A percentile compares a stretch with the other conserved stretches of the same genome.
These are phyloP conservation scores for Hippocampus mohnikei DNA, from an alignment of 2,113 vertebrate genomes.

Conservation along the genomic window DNA sequence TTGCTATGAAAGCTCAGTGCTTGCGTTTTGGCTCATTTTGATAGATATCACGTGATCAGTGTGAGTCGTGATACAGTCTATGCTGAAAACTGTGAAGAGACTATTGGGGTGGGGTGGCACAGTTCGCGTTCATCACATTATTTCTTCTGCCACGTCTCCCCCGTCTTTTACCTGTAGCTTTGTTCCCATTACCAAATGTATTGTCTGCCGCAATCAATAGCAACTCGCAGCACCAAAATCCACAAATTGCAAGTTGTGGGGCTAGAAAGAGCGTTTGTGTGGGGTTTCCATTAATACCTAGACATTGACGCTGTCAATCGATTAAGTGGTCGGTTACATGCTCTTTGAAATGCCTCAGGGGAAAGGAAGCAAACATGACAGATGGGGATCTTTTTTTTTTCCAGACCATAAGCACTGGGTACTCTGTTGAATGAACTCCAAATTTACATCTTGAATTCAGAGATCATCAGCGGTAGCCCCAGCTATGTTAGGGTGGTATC, in stretches of 20 bases:
- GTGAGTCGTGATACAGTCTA: neutral
- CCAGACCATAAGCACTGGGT: constrained; percentile 33
- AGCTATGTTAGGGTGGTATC: neutral
- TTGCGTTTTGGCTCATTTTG: neutral
- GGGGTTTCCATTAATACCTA: constrained; percentile 40
- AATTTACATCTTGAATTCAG: constrained; percentile 27
- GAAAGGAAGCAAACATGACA: constrained; percentile 46
- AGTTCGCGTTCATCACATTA: constrained; percentile 42
- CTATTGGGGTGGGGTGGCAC: constrained; percentile 6
- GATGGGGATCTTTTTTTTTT: constrained; percentile 43
- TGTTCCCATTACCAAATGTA: constrained; percentile 53
- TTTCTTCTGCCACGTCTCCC: constrained; percentile 28
- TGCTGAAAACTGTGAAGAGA: neutral
- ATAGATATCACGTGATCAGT: neutral
- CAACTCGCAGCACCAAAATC: constrained; percentile 32
- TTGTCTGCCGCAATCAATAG: constrained; percentile 58
- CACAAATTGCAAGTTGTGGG: constrained; percentile 34
- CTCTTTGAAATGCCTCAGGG: constrained; percentile 31
- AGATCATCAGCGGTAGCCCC: constrained; percentile 42
- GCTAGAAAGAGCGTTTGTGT: constrained; percentile 41
- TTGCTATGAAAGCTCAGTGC: neutral
- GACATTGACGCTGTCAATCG: constrained; percentile 49
- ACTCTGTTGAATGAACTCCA: constrained; percentile 48
- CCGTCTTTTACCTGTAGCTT: constrained; percentile 28
- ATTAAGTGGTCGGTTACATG: constrained; percentile 39